These are phyloP conservation scores for Chrysopilus asiliformis DNA, from an alignment of 2,888 invertebrate genomes.

Conservation along the genomic window DNA sequence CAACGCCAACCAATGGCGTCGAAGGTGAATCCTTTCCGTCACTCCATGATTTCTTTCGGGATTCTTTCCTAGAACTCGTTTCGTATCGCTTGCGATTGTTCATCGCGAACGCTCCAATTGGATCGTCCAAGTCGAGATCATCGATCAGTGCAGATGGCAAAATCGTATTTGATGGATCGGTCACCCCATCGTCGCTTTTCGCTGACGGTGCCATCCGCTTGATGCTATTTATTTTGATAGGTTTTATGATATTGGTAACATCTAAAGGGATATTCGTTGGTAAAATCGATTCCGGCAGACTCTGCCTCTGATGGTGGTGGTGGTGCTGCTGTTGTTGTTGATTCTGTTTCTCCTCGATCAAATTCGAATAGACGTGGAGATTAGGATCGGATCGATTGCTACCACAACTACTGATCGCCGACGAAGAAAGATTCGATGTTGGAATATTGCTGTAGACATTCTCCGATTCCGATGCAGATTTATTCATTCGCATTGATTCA, in stretches of 20 bases:
- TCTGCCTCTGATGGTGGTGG: constrained; percentile 1
- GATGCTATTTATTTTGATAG: constrained; percentile 9
- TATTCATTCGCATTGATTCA: constrained; percentile 8
- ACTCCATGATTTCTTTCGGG: too few relatives aligned
- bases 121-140: constrained; percentile 36
- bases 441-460: constrained; percentile 36
- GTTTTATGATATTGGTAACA: neutral
- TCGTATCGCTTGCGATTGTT: constrained; percentile 15
- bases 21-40: neutral
- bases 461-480: constrained; percentile 29
- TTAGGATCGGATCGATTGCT: constrained; percentile 16
- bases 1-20: constrained; percentile 1
- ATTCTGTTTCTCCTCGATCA: constrained; percentile 27
- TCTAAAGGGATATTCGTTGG: constrained; percentile 2
- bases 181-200: constrained; percentile 1
- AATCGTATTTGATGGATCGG: constrained; percentile 13
- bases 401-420: constrained; percentile 12
- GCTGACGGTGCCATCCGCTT: constrained; percentile 5
- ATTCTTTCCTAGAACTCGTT: constrained; percentile 1
- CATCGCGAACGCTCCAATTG: constrained; percentile 31
- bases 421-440: constrained; percentile 14
- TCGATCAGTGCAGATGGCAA: constrained; percentile 33
- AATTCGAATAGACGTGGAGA: constrained; percentile 34
- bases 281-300: constrained; percentile 2
- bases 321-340: constrained; percentile 10